These are phyloP conservation scores for Emberiza fucata DNA, from an alignment of 2,113 vertebrate species.

Conservation along the genomic window DNA sequence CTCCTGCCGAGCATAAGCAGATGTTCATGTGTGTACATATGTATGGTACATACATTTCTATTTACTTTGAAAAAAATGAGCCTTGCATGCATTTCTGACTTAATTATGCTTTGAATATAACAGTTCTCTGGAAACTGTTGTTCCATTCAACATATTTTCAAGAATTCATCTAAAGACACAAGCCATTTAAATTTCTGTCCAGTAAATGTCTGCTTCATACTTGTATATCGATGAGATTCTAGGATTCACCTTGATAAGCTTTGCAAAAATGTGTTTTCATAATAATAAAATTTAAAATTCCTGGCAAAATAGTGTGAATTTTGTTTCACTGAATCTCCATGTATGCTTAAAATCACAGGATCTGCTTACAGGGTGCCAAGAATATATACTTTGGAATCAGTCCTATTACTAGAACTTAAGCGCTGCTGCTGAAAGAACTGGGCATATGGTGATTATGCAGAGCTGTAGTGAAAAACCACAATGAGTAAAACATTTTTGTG, in stretches of 20 bases:
- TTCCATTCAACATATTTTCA: not conserved
- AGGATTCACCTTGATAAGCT: not conserved
- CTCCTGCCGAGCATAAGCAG: not conserved
- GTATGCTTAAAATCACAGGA: not conserved
- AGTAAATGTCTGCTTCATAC: not conserved
- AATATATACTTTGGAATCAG: not conserved
- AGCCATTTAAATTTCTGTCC: not conserved
- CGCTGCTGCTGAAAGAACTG: not conserved
- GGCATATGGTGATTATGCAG: not conserved
- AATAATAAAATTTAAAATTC: not conserved
- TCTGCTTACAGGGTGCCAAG: not conserved
- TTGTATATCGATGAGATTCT: not conserved
- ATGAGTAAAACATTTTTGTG: not conserved
- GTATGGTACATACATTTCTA: not conserved
- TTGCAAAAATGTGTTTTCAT: not conserved
- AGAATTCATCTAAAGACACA: not conserved
- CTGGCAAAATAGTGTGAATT: not conserved
- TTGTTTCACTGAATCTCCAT: not conserved
- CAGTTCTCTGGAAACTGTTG: not conserved
- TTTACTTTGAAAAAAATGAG: not conserved
- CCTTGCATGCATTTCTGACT: not conserved
- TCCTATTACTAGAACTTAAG: not conserved
- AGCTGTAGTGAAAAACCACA: not conserved
- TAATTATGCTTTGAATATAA: not conserved
- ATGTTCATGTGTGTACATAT: not conserved